phyloP scores from a whole-genome alignment of 2,113 vertebrate species.

The Pelobates fuscus region DNA sequence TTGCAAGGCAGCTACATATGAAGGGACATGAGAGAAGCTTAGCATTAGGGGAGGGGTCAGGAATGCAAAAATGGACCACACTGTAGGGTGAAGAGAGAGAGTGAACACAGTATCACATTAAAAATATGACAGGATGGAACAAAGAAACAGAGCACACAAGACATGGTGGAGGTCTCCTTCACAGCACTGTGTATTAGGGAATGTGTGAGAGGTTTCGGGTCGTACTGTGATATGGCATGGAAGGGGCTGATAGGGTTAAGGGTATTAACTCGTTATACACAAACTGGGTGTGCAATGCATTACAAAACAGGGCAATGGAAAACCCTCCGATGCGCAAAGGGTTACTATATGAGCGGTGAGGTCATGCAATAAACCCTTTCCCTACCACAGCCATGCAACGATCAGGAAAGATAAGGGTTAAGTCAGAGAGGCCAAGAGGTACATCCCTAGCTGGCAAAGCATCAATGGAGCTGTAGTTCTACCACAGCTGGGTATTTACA shows the following conservation, averaged over 20 bases:
- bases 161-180: neutral
- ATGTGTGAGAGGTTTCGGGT: no score
- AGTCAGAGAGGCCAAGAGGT: neutral
- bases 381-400: neutral
- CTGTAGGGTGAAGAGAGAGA: neutral
- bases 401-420: neutral
- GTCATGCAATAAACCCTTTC: neutral
- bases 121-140: conserved; percentile 19
- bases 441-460: no score
- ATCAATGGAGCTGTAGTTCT: no score
- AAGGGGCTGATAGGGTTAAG: neutral
- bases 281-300: no score
- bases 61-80: conserved; percentile 24
- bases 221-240: no score
- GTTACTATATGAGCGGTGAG: neutral
- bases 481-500: no score
- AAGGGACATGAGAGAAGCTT: neutral
- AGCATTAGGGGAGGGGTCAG: conserved; percentile 24
- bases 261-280: neutral
- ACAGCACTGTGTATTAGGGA: neutral
- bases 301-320: no score
- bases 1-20: neutral
- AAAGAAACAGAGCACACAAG: conserved; percentile 4
- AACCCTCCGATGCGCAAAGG: neutral
- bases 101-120: neutral